A percentile compares a stretch with the other conserved stretches of the same genome.
Conservation (phyloP, 2,888 invertebrate species). For the Pogonocherus hispidulus region DNA sequence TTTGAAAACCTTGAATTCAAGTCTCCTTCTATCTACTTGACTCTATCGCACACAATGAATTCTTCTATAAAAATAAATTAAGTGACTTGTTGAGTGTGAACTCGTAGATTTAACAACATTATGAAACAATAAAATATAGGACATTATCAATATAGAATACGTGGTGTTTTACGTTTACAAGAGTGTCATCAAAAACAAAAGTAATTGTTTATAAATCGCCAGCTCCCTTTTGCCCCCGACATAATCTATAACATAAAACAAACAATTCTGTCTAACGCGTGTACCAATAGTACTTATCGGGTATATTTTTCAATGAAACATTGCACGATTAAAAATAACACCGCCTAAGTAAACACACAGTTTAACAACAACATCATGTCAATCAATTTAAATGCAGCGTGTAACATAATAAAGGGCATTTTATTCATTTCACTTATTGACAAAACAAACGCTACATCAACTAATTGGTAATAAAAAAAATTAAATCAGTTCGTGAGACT, state of each 20-base stretch:
- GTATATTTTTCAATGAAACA: background rate
- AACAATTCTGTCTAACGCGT: background rate
- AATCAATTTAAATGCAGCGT: background rate
- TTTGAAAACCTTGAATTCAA: too few species aligned
- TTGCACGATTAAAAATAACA: background rate
- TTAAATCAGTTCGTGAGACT: too few species aligned
- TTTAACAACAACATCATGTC: background rate
- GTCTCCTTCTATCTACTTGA: too few species aligned
- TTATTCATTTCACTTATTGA: background rate
- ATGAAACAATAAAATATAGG: too few species aligned
- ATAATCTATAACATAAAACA: background rate
- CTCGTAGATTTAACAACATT: too few species aligned
- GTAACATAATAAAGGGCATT: background rate
- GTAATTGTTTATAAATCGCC: background rate
- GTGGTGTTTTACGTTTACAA: too few species aligned
- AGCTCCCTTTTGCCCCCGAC: too few species aligned
- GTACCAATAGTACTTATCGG: background rate
- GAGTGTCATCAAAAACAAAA: background rate
- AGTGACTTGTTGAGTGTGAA: too few species aligned
- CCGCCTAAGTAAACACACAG: background rate
- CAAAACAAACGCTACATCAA: background rate
- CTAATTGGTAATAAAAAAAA: too few species aligned
- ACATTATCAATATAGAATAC: too few species aligned
- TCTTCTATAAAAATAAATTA: too few species aligned
- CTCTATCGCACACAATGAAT: too few species aligned